Conservation (phyloP, 2,797 vertebrate species). For the Lithobates sylvaticus region DNA sequence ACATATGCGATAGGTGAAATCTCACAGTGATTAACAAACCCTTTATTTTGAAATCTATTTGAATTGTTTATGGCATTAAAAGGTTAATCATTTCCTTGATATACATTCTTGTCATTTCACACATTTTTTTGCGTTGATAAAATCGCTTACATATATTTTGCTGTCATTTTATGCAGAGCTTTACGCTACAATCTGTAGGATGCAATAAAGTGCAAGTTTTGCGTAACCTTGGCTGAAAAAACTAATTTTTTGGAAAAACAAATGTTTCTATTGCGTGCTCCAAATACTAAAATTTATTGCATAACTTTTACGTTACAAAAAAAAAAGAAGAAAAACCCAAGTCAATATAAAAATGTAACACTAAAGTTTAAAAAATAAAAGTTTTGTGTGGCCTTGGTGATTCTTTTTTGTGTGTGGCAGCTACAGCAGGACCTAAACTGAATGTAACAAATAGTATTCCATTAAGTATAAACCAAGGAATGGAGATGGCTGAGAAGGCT, state of each 20-base stretch:
- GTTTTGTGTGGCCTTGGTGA: no score
- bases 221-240: conserved; percentile 27
- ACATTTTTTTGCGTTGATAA: background rate
- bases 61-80: background rate
- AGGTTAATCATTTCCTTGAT: background rate
- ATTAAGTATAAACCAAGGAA: no score
- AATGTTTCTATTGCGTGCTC: conserved; percentile 40
- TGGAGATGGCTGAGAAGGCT: no score
- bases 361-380: no score
- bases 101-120: conserved; percentile 21
- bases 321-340: no score
- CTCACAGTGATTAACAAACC: conserved; percentile 69
- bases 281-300: conserved; percentile 45
- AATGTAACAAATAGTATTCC: no score
- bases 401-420: no score
- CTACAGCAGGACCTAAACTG: no score
- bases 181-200: conserved; percentile 21
- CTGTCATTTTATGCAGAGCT: conserved; percentile 7
- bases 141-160: conserved; percentile 10
- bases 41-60: background rate
- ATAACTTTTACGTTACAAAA: background rate
- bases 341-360: no score
- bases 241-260: no score
- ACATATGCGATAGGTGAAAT: conserved; percentile 44
- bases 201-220: conserved; percentile 17